These are phyloP conservation scores for Drosophila ercepeae DNA, from an alignment of 1,140 invertebrate species.

Conservation along the genomic window DNA sequence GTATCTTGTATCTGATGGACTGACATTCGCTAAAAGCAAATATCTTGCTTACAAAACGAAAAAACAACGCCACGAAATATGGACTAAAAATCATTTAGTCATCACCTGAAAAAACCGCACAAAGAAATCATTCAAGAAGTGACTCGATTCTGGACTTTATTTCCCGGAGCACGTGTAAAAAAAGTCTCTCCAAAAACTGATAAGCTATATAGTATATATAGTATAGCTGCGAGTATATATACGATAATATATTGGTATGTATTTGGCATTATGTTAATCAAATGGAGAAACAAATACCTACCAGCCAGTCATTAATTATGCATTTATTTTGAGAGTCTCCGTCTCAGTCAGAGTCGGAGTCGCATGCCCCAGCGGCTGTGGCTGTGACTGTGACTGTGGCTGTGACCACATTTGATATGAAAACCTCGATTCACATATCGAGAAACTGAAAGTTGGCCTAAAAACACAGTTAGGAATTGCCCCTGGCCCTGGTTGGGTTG, in stretches of 20 bases:
- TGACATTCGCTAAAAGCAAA: conserved; percentile 41
- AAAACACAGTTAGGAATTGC: conserved; percentile 66
- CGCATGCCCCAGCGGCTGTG: conserved; percentile 28
- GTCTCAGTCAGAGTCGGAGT: conserved; percentile 1
- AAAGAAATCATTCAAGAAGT: conserved; percentile 30
- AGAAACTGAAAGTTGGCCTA: conserved; percentile 76
- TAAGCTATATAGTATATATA: conserved; percentile 22
- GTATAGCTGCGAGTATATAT: too few species aligned
- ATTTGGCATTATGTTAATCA: conserved; percentile 65
- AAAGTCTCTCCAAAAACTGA: conserved; percentile 9
- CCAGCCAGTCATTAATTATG: conserved; percentile 65
- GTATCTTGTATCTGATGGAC: conserved; percentile 33
- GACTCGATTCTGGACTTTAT: conserved; percentile 6
- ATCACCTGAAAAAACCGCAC: conserved; percentile 2
- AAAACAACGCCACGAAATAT: too few species aligned
- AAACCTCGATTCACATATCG: conserved; percentile 71
- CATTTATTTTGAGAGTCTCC: conserved; percentile 67
- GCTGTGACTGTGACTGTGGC: too few species aligned
- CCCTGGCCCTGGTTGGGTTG: conserved; percentile 21
- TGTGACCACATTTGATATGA: conserved; percentile 64
- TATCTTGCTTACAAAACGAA: not conserved
- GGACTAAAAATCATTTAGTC: conserved; percentile 23
- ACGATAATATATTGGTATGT: conserved; percentile 10
- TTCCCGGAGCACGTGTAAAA: conserved; percentile 41
- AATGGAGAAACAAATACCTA: conserved; percentile 29